Percentiles rank a stretch among this genome's conserved stretches.
phyloP scores from a whole-genome alignment of 1,140 invertebrate genomes.

The Ganaspis sp. region DNA sequence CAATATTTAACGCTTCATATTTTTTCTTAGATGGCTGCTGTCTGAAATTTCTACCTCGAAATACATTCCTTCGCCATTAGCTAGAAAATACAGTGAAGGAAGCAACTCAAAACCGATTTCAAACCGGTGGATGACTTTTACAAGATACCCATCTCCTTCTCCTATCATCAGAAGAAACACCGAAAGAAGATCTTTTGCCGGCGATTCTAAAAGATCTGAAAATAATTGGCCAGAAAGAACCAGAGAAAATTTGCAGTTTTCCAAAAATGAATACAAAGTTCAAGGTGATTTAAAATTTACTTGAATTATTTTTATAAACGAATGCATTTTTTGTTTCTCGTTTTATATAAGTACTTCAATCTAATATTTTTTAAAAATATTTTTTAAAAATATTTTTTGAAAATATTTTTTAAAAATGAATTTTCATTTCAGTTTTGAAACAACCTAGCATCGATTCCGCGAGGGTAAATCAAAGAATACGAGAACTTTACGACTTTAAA shows the following conservation, averaged over 20 bases:
- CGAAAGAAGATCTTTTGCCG: not conserved
- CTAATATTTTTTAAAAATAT: too few species aligned
- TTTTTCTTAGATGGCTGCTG: constrained; percentile 51
- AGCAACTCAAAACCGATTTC: not conserved
- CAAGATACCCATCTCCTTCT: constrained; percentile 54
- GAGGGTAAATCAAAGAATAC: constrained; percentile 58
- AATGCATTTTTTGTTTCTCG: too few species aligned
- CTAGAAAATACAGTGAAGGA: constrained; percentile 45
- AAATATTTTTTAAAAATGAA: not conserved
- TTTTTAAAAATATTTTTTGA: too few species aligned
- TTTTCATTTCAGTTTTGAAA: not conserved
- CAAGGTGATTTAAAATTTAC: too few species aligned
- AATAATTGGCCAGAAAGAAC: not conserved
- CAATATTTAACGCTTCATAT: too few species aligned
- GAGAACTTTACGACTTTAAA: constrained; percentile 67
- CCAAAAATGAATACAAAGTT: not conserved
- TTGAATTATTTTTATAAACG: too few species aligned
- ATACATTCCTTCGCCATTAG: constrained; percentile 48
- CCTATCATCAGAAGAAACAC: constrained; percentile 40
- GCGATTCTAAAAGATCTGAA: not conserved
- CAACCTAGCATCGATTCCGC: constrained; percentile 12
- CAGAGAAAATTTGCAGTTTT: not conserved
- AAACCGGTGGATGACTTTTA: constrained; percentile 59
- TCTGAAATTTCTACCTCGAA: constrained; percentile 49
- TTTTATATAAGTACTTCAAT: too few species aligned